Evolutionary conservation across 2,888 invertebrate species (phyloP).

Genomic region (Myopa testacea): DNA sequence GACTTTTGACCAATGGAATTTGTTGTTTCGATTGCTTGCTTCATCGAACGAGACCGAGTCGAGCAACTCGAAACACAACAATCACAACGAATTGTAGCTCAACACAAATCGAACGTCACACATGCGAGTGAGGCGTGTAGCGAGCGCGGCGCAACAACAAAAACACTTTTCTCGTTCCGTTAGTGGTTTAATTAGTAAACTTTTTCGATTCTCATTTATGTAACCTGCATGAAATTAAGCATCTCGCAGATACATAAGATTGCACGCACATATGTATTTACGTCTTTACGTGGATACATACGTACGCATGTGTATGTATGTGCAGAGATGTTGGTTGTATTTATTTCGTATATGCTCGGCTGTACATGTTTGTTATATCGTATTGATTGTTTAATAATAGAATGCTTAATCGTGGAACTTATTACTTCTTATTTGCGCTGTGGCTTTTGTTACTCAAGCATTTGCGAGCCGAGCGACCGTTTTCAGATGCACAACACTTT

Average conservation of each 20-base stretch:
- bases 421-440: background rate
- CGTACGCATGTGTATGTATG: background rate
- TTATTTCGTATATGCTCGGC: background rate
- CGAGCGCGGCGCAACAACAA: slow-evolving; percentile 2
- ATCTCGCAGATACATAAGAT: slow-evolving; percentile 16
- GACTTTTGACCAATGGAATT: slow-evolving; percentile 57
- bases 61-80: slow-evolving; percentile 3
- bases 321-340: background rate
- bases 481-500: background rate
- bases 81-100: slow-evolving; percentile 8
- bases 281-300: background rate
- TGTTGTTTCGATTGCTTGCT: slow-evolving; percentile 30
- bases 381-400: slow-evolving; percentile 2
- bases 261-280: background rate
- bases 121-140: slow-evolving; percentile 6
- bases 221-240: slow-evolving; percentile 24
- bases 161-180: slow-evolving; percentile 21
- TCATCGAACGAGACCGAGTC: background rate
- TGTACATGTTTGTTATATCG: background rate
- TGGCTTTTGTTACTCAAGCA: background rate
- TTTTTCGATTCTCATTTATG: slow-evolving; percentile 23
- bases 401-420: background rate
- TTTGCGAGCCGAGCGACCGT: background rate
- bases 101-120: slow-evolving; percentile 8
- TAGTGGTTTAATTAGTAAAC: slow-evolving; percentile 30